A percentile compares a stretch with the other conserved stretches of the same genome.
Conservation (phyloP, 2,888 invertebrate genomes). For the Pyrgus malvae region DNA sequence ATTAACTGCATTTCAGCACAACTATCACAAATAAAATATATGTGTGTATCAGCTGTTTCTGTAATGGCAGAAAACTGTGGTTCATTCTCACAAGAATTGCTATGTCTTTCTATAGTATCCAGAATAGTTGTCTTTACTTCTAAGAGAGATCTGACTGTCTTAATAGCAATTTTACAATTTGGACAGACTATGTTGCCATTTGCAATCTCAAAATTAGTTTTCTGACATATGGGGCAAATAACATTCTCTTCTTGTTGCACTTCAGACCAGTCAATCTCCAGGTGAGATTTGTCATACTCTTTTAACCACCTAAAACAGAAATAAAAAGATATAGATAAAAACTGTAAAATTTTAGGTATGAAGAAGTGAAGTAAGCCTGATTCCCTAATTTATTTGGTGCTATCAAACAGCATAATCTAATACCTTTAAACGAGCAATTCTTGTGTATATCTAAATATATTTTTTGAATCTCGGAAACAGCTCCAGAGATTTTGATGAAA, state of each 20-base stretch:
- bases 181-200: conserved; percentile 48
- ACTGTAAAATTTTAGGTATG: too few relatives aligned
- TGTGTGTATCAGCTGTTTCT: conserved; percentile 57
- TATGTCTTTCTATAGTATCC: conserved; percentile 56
- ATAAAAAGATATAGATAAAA: too few relatives aligned
- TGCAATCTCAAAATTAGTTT: conserved; percentile 50
- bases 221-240: conserved; percentile 80
- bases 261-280: conserved; percentile 63
- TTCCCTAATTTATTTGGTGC: too few relatives aligned
- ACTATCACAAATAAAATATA: conserved; percentile 63
- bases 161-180: conserved; percentile 58
- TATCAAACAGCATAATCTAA: too few relatives aligned
- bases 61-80: conserved; percentile 56
- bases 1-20: conserved; percentile 63
- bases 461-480: too few relatives aligned
- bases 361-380: too few relatives aligned
- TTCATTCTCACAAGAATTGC: conserved; percentile 46
- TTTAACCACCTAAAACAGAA: conserved; percentile 57
- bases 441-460: too few relatives aligned
- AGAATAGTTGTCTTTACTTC: conserved; percentile 55
- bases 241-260: conserved; percentile 61
- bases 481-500: too few relatives aligned
- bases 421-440: too few relatives aligned
- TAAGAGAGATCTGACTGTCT: conserved; percentile 47
- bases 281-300: conserved; percentile 68